Percentiles rank a stretch among this genome's conserved stretches.
Evolutionary conservation across 2,113 vertebrate species (phyloP).

Genomic region (Thunnus maccoyii): DNA sequence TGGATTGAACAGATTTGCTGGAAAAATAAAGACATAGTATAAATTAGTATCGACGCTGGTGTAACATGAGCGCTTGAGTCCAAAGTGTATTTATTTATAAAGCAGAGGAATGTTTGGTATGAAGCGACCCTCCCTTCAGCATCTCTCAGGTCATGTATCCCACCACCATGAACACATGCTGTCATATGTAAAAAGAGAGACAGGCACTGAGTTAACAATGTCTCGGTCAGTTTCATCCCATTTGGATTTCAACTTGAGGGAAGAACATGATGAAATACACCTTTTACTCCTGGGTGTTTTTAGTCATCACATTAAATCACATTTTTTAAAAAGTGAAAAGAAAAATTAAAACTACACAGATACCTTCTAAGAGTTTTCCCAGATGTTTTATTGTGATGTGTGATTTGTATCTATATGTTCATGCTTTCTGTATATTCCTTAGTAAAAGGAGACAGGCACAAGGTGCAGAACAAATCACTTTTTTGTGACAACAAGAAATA

Average conservation of each 20-base stretch:
- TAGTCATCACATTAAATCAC: not conserved
- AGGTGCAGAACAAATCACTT: not conserved
- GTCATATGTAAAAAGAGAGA: slow-evolving; percentile 73
- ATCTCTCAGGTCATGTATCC: slow-evolving; percentile 80
- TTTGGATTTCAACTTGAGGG: not conserved
- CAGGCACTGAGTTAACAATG: slow-evolving; percentile 53
- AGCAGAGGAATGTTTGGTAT: slow-evolving; percentile 82
- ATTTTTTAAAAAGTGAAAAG: not conserved
- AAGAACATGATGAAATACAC: not conserved
- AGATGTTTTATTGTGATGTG: slow-evolving; percentile 6
- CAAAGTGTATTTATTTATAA: slow-evolving; percentile 87
- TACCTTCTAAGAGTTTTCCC: not conserved
- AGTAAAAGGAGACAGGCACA: not conserved
- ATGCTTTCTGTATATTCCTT: not conserved
- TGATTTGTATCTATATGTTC: not conserved
- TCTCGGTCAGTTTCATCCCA: slow-evolving; percentile 28
- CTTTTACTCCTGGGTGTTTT: not conserved
- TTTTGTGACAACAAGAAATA: not conserved
- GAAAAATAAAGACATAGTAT: slow-evolving; percentile 79
- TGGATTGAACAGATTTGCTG: slow-evolving; percentile 99
- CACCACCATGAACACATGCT: slow-evolving; percentile 77
- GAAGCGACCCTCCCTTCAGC: slow-evolving; percentile 74
- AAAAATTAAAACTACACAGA: not conserved
- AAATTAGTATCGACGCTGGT: slow-evolving; percentile 74
- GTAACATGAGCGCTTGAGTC: slow-evolving; percentile 78